Evolutionary conservation across 2,888 invertebrate genomes (phyloP).

Genomic region (Toxonevra muliebris): DNA sequence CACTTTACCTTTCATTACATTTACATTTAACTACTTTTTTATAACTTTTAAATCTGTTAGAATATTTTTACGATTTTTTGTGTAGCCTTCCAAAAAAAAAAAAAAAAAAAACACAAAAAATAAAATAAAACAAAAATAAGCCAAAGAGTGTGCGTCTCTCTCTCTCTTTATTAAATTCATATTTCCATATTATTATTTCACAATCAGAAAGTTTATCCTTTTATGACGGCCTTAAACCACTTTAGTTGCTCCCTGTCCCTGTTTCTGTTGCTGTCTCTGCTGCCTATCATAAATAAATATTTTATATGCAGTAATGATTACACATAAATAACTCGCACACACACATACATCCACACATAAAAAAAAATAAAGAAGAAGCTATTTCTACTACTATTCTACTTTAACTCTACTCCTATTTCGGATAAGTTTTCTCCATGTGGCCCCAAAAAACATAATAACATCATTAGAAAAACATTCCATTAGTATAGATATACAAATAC

Average conservation of each 20-base stretch:
- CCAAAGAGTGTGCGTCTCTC: neutral
- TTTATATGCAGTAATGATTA: slow-evolving; percentile 33
- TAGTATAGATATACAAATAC: no score
- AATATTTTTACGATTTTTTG: no score
- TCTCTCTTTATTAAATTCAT: slow-evolving; percentile 13
- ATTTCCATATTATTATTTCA: slow-evolving; percentile 16
- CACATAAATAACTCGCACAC: slow-evolving; percentile 30
- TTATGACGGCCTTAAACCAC: slow-evolving; percentile 21
- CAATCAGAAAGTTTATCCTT: slow-evolving; percentile 23
- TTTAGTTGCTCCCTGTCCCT: slow-evolving; percentile 11
- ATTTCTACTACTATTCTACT: neutral
- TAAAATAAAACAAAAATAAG: neutral
- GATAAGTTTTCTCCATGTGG: no score
- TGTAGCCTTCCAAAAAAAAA: no score
- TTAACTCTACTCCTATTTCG: no score
- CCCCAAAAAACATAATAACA: no score
- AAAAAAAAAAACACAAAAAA: neutral
- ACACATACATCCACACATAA: neutral
- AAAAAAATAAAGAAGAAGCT: neutral
- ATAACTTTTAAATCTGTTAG: no score
- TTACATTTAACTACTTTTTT: no score
- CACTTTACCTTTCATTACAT: no score
- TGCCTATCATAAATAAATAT: slow-evolving; percentile 17
- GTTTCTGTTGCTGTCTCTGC: neutral
- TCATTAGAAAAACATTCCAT: no score